Conservation (phyloP, 2,888 invertebrate species). For the Plusia festucae region DNA sequence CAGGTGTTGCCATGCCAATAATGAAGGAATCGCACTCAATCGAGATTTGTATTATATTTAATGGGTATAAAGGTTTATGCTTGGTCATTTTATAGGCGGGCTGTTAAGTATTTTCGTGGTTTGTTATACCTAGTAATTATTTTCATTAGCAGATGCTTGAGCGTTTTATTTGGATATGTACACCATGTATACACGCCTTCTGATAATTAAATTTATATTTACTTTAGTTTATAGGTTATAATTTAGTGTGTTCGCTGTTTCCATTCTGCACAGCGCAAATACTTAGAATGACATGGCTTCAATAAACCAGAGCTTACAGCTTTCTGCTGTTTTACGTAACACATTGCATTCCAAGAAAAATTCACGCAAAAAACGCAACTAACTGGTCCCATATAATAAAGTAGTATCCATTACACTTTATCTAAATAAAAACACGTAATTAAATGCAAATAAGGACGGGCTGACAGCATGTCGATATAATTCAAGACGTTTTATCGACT, state of each 20-base stretch:
- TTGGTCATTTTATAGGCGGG: conserved; percentile 59
- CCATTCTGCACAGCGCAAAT: background rate
- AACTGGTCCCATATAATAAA: conserved; percentile 30
- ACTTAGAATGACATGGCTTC: no score
- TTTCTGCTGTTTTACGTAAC: background rate
- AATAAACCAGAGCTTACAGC: background rate
- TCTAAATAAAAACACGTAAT: conserved; percentile 64
- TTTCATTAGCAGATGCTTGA: conserved; percentile 45
- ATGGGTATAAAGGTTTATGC: conserved; percentile 54
- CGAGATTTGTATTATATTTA: conserved; percentile 53
- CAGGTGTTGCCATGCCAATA: conserved; percentile 73
- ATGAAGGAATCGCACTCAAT: conserved; percentile 50
- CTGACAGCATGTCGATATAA: conserved; percentile 78
- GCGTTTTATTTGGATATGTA: conserved; percentile 22
- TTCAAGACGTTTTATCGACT: conserved; percentile 78
- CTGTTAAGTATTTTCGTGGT: conserved; percentile 60
- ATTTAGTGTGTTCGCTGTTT: background rate
- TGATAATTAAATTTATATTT: background rate
- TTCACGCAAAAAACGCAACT: conserved; percentile 35
- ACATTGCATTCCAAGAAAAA: conserved; percentile 7
- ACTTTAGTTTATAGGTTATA: background rate
- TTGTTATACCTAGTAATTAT: conserved; percentile 64
- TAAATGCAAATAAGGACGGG: conserved; percentile 80
- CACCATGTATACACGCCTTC: background rate
- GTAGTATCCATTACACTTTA: conserved; percentile 50